Percentiles rank a stretch among this genome's conserved stretches.
phyloP scores from a whole-genome alignment of 2,888 invertebrate genomes.

The Chrysolina haemoptera region DNA sequence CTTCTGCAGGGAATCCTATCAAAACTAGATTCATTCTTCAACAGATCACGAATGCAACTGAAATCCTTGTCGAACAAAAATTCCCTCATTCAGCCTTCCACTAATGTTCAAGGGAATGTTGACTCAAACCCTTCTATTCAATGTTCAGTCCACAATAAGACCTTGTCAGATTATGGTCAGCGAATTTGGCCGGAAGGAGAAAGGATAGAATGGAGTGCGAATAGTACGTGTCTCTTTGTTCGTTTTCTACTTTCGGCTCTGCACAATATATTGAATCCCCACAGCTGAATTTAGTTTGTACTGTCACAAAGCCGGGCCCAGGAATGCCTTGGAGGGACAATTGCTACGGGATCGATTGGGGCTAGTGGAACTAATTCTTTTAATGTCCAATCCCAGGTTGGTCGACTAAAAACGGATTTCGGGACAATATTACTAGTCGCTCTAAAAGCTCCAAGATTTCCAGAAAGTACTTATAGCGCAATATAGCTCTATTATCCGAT shows the following conservation, averaged over 20 bases:
- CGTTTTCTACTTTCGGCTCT: conserved; percentile 5
- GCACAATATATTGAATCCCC: conserved; percentile 16
- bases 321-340: conserved; percentile 8
- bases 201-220: conserved; percentile 26
- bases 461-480: background rate
- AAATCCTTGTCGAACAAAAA: conserved; percentile 14
- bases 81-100: background rate
- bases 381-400: background rate
- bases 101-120: conserved; percentile 14
- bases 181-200: conserved; percentile 11
- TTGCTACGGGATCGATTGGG: conserved; percentile 16
- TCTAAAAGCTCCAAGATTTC: background rate
- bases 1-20: background rate
- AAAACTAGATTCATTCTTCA: background rate
- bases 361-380: background rate
- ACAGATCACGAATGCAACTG: background rate
- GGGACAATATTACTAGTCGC: background rate
- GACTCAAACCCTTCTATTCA: conserved; percentile 20
- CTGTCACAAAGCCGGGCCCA: conserved; percentile 1
- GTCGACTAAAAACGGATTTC: background rate
- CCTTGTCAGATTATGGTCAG: conserved; percentile 23
- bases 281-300: conserved; percentile 12
- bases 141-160: conserved; percentile 10
- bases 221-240: conserved; percentile 28
- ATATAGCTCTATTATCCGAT: no score